Conservation (phyloP, 2,113 vertebrate species). For the Prolemur simus region DNA sequence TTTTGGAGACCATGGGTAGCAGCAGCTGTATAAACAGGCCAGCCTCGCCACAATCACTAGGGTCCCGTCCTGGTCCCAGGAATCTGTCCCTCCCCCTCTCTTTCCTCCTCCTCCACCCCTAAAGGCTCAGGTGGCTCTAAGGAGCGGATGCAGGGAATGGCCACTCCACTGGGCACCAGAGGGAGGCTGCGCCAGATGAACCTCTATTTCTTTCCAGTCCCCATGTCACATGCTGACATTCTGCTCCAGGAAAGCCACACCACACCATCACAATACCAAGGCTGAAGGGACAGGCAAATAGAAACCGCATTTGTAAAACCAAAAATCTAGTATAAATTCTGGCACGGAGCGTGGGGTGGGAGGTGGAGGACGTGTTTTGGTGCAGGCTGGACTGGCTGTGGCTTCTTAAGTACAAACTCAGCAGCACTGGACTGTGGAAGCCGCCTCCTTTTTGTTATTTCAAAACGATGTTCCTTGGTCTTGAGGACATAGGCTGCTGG, state of each 20-base stretch:
- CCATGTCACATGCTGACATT: fast-evolving
- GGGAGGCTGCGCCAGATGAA: fast-evolving
- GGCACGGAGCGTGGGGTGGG: not conserved
- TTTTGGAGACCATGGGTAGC: not conserved
- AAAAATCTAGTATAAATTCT: not conserved
- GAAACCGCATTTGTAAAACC: not conserved
- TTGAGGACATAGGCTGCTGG: fast-evolving
- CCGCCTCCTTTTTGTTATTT: fast-evolving
- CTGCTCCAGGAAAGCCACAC: not conserved
- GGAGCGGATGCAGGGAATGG: not conserved
- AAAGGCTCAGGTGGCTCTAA: not conserved
- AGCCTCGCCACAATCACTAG: fast-evolving
- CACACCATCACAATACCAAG: not conserved
- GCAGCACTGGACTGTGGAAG: fast-evolving
- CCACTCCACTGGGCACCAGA: not conserved
- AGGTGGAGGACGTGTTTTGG: fast-evolving
- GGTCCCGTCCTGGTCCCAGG: fast-evolving
- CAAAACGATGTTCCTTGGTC: fast-evolving
- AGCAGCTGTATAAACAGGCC: not conserved
- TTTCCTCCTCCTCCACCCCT: fast-evolving
- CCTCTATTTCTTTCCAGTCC: fast-evolving
- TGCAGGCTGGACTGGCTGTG: not conserved
- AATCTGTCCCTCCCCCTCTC: too few relatives aligned
- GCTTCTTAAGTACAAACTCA: not conserved
- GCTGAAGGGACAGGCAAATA: fast-evolving